Evolutionary conservation across 2,113 vertebrate genomes (phyloP).

Genomic region (Pituophis catenifer): DNA sequence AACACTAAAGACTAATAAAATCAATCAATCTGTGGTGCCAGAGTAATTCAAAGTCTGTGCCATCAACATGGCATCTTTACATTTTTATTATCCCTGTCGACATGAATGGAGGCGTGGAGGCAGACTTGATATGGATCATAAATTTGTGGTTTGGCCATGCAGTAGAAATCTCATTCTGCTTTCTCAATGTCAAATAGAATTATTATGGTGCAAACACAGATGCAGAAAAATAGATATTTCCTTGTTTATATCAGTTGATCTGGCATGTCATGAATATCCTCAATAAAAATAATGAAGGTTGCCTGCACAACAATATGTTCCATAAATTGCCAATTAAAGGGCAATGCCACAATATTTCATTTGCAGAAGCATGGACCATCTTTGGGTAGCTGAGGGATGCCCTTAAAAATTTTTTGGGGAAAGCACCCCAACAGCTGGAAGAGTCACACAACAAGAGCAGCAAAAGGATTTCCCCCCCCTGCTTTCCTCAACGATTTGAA

Average conservation of each 20-base stretch:
- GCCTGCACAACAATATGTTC: neutral
- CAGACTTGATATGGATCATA: neutral
- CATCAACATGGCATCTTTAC: neutral
- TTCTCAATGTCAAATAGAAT: neutral
- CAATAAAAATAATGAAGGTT: neutral
- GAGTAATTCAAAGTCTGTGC: neutral
- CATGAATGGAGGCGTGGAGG: neutral
- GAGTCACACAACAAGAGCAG: neutral
- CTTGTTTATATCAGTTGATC: neutral
- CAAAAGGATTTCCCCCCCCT: neutral
- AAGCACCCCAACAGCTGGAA: neutral
- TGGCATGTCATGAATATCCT: neutral
- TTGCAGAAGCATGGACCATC: neutral
- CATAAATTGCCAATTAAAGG: neutral
- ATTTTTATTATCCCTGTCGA: neutral
- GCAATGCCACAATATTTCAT: neutral
- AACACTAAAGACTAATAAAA: neutral
- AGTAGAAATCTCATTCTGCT: neutral
- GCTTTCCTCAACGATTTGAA: neutral
- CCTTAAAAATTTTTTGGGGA: neutral
- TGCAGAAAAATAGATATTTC: neutral
- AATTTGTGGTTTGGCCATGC: neutral
- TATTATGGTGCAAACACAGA: neutral
- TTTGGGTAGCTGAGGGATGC: neutral
- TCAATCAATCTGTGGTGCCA: neutral